Conservation (phyloP, 2,113 vertebrate species). For the Sylvilagus bachmani region DNA sequence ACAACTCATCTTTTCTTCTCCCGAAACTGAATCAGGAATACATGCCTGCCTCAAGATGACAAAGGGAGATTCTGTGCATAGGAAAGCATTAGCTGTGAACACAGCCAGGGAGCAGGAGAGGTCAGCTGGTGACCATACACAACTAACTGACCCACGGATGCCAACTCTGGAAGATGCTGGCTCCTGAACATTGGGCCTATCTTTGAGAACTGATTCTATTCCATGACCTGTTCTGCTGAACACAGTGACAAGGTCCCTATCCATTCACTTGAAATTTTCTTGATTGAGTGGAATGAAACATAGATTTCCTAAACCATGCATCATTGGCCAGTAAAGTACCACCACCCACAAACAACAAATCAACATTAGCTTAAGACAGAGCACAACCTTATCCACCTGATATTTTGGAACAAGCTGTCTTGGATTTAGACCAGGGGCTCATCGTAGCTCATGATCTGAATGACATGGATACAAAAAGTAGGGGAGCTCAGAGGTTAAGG, state of each 20-base stretch:
- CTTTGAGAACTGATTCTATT: neutral
- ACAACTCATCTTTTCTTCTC: constrained; percentile 38
- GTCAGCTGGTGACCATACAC: neutral
- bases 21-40: neutral
- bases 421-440: neutral
- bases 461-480: neutral
- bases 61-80: neutral
- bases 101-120: neutral
- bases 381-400: neutral
- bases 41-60: neutral
- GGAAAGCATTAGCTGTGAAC: neutral
- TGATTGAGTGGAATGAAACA: neutral
- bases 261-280: neutral
- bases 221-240: neutral
- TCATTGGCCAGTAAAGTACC: neutral
- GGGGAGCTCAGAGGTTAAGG: neutral
- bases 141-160: neutral
- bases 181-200: neutral
- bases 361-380: neutral
- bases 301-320: neutral
- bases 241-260: neutral
- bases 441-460: neutral
- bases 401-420: neutral
- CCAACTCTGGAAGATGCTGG: neutral
- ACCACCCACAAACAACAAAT: neutral